Evolutionary conservation across 1,140 invertebrate species (phyloP), one percentile per base, ranked within the genome.

Genomic region (Hypothenemus hampei): DNA sequence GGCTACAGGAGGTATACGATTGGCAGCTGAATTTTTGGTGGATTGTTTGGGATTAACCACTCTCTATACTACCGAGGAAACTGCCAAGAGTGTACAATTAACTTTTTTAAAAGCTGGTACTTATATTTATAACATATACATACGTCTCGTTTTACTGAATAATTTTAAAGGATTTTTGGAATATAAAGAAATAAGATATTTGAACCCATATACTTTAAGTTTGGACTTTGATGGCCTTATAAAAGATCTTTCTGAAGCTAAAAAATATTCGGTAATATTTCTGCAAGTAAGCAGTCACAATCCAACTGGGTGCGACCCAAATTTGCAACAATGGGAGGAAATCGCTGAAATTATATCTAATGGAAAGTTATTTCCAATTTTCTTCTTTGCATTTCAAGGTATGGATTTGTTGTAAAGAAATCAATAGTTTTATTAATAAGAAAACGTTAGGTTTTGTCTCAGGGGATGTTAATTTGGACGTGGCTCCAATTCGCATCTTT

Each of bases 311-410:
- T 94, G 98, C 21, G 91, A 94, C 76, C 91, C 91, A n/a, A 86
- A 78, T 69, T 79, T 81, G 15, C 88, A 94, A 60, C 92, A 98
- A 72, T 98, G 97, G 97, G 77, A 79, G 63, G 82, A 86, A 70
- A 76, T 90, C 19, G 81, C 84, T 37, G 80, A 91, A 69, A 71
- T 88, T 3, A 84, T 83, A 0, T 93, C 93, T 69, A 78, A 85
- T 44, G 82, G 74, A 58, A 86, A 94, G 43, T 73, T 98, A 3
- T 95, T 91, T 68, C 92, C 93, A 16, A 99, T 91, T 77, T 97
- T 99, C 72, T 97, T 98, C 75, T 96, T 97, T 90, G 96, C 97
- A 20, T 99, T 99, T 78, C 97, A 99, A 78, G 96, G 96, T 48
- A 47, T n/a, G n/a, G n/a, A n/a, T n/a, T n/a, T n/a, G 13, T 45